Evolutionary conservation across 2,888 invertebrate species (phyloP).

Genomic region (Sphinx pinastri): DNA sequence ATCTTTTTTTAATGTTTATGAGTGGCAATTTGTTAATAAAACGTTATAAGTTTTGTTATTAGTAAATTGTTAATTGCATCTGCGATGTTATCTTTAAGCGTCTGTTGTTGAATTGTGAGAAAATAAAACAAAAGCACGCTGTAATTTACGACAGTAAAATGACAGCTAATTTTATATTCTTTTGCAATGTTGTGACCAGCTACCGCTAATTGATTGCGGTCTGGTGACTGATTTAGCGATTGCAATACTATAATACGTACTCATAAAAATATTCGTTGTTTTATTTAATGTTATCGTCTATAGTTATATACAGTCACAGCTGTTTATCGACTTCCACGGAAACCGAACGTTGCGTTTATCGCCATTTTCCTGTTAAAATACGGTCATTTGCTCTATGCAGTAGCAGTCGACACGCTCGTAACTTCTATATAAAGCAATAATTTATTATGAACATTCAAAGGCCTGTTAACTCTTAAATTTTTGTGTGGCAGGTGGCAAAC

Average conservation of each 20-base stretch:
- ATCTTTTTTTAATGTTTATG: background rate
- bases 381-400: slow-evolving; percentile 28
- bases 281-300: slow-evolving; percentile 25
- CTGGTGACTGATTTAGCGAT: background rate
- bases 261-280: slow-evolving; percentile 25
- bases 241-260: background rate
- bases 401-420: background rate
- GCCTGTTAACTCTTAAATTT: background rate
- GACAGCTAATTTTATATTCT: background rate
- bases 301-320: slow-evolving; percentile 41
- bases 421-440: slow-evolving; percentile 15
- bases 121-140: background rate
- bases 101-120: slow-evolving; percentile 11
- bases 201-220: background rate
- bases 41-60: background rate
- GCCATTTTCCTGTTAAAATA: slow-evolving; percentile 47
- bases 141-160: background rate
- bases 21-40: background rate
- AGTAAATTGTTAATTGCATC: background rate
- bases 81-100: background rate
- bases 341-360: slow-evolving; percentile 52
- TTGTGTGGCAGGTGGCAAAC: background rate
- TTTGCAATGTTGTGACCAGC: slow-evolving; percentile 9
- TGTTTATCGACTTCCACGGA: slow-evolving; percentile 59
- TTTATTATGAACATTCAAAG: background rate